These are phyloP conservation scores for Germaria angustata DNA, from an alignment of 2,888 invertebrate genomes.

Conservation along the genomic window DNA sequence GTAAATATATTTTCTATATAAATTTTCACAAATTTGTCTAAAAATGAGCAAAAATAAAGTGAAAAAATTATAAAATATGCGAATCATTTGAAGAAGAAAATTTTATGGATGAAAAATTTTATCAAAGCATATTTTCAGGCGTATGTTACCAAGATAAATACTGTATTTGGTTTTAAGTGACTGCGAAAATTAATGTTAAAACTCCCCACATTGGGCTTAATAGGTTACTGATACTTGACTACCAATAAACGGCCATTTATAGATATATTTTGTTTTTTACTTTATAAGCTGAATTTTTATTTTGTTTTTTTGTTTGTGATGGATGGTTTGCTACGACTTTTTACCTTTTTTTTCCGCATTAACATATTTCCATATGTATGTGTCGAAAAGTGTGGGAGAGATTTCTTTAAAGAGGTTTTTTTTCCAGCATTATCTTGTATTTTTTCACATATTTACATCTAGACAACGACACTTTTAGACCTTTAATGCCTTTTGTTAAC, in stretches of 20 bases:
- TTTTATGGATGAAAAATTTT: too few relatives aligned
- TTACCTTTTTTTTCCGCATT: constrained; percentile 7
- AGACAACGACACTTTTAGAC: constrained; percentile 46
- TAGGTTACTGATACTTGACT: constrained; percentile 40
- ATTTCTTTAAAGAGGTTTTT: constrained; percentile 22
- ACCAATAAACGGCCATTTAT: constrained; percentile 26
- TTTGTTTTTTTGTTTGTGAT: not conserved
- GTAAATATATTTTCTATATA: not conserved
- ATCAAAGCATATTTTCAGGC: constrained; percentile 37
- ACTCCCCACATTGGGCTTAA: constrained; percentile 40
- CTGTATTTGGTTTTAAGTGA: too few relatives aligned
- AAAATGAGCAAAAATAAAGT: too few relatives aligned
- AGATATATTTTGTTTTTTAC: constrained; percentile 1
- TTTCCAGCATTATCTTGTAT: not conserved
- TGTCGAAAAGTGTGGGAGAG: not conserved
- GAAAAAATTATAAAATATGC: too few relatives aligned
- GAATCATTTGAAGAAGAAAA: too few relatives aligned
- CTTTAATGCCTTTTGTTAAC: constrained; percentile 24
- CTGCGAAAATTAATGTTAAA: not conserved
- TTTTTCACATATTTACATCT: not conserved
- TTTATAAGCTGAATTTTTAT: too few relatives aligned
- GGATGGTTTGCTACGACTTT: not conserved
- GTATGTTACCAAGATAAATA: not conserved
- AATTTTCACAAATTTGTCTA: not conserved
- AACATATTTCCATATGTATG: constrained; percentile 39